phyloP scores from a whole-genome alignment of 35 echinoderm and acorn worm genomes.

The Eucidaris tribuloides region DNA sequence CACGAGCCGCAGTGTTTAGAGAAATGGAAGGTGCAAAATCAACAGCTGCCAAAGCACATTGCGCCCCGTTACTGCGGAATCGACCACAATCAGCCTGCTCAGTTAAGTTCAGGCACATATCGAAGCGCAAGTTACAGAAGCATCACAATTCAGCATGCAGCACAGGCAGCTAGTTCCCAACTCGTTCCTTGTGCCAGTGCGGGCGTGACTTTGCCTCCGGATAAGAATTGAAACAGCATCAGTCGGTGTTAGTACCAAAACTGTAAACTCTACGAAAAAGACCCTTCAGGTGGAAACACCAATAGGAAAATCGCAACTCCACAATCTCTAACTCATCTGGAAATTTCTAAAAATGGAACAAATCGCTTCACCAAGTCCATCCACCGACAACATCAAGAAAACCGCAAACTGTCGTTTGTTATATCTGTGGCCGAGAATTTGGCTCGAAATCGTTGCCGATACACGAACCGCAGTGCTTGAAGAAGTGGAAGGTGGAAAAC shows the following conservation, averaged over 20 bases:
- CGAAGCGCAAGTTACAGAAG: neutral
- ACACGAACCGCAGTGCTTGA: constrained; percentile 91
- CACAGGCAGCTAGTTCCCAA: constrained; percentile 23
- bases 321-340: too few species aligned
- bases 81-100: too few species aligned
- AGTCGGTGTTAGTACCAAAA: too few species aligned
- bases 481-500: constrained; percentile 94
- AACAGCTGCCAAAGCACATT: constrained; percentile 81
- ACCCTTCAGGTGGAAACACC: too few species aligned
- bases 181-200: constrained; percentile 40
- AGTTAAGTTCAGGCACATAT: too few species aligned
- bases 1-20: constrained; percentile 96
- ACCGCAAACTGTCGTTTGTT: constrained; percentile 78
- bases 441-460: constrained; percentile 82
- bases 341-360: too few species aligned
- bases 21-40: constrained; percentile 86
- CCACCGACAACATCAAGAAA: too few species aligned
- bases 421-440: constrained; percentile 96
- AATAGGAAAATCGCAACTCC: too few species aligned
- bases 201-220: constrained; percentile 50
- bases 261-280: too few species aligned
- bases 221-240: constrained; percentile 52
- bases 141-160: constrained; percentile 60
- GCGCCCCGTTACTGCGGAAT: too few species aligned
- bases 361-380: too few species aligned